phyloP scores from a whole-genome alignment of 1,140 invertebrate species.

The Procambarus virginalis region DNA sequence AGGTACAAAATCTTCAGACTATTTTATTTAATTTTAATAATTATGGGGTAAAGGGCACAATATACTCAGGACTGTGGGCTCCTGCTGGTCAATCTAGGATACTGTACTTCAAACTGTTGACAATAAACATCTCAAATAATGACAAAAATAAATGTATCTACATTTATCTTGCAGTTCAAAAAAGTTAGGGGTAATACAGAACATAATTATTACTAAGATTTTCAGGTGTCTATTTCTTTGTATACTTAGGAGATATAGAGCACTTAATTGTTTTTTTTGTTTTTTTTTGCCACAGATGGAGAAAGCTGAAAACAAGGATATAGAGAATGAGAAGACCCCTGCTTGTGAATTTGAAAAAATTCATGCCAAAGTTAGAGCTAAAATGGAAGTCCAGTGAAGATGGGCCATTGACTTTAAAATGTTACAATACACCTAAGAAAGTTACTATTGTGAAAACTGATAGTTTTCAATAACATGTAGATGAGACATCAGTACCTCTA shows the following conservation, averaged over 20 bases:
- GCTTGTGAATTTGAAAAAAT: slow-evolving; percentile 73
- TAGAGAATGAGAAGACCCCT: slow-evolving; percentile 70
- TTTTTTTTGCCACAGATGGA: slow-evolving; percentile 38
- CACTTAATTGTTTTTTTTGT: not conserved
- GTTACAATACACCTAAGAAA: not conserved
- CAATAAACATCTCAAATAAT: no score
- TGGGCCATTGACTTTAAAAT: not conserved
- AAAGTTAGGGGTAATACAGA: no score
- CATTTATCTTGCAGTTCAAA: no score
- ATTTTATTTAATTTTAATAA: no score
- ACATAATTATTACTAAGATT: no score
- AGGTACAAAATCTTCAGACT: no score
- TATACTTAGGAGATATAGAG: not conserved
- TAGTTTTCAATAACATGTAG: not conserved
- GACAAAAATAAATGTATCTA: no score
- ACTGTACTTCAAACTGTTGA: no score
- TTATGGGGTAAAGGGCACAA: no score
- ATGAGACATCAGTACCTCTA: not conserved
- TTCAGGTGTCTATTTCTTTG: not conserved
- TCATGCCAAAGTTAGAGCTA: slow-evolving; percentile 75
- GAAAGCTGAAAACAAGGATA: slow-evolving; percentile 42
- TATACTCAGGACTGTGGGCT: no score
- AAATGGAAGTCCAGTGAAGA: slow-evolving; percentile 59
- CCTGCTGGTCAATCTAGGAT: no score
- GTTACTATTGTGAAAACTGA: slow-evolving; percentile 5